These are phyloP conservation scores for Apoda limacodes DNA, from an alignment of 2,888 invertebrate genomes.

Conservation along the genomic window DNA sequence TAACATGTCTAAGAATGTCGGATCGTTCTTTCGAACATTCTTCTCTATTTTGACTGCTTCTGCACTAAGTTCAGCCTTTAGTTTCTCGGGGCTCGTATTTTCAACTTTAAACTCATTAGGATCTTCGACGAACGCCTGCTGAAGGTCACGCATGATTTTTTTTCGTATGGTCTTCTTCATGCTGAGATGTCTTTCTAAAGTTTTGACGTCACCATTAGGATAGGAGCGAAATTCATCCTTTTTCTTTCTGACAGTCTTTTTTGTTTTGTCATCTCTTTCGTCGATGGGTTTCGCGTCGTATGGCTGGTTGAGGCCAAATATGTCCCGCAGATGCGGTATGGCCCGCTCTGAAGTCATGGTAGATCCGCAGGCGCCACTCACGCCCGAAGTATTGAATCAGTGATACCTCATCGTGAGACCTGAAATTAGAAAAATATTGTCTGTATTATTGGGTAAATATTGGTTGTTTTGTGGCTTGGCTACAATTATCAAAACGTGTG, in stretches of 20 bases:
- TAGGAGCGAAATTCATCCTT: conserved; percentile 78
- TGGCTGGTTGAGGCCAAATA: conserved; percentile 74
- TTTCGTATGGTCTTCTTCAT: conserved; percentile 90
- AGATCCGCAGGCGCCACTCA: conserved; percentile 29
- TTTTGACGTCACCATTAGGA: conserved; percentile 77
- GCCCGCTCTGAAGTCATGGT: conserved; percentile 78
- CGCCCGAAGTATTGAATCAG: conserved; percentile 35
- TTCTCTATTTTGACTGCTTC: conserved; percentile 75
- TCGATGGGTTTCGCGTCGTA: conserved; percentile 58
- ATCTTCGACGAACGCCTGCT: conserved; percentile 80
- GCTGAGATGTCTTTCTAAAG: conserved; percentile 83
- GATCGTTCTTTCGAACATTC: conserved; percentile 65
- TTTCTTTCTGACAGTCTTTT: conserved; percentile 69
- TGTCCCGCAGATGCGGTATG: conserved; percentile 82
- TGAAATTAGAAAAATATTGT: conserved; percentile 49
- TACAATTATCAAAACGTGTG: no score
- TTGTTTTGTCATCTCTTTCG: conserved; percentile 64
- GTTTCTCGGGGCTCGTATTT: conserved; percentile 75
- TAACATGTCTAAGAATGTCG: conserved; percentile 76
- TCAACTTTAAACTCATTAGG: conserved; percentile 79
- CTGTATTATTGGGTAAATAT: no score
- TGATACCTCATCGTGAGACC: conserved; percentile 55
- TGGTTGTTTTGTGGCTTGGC: no score
- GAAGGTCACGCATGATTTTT: conserved; percentile 86
- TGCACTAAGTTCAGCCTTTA: conserved; percentile 75